A percentile compares a stretch with the other conserved stretches of the same genome.
Conservation (phyloP, 2,113 vertebrate genomes). For the Odontesthes bonariensis region DNA sequence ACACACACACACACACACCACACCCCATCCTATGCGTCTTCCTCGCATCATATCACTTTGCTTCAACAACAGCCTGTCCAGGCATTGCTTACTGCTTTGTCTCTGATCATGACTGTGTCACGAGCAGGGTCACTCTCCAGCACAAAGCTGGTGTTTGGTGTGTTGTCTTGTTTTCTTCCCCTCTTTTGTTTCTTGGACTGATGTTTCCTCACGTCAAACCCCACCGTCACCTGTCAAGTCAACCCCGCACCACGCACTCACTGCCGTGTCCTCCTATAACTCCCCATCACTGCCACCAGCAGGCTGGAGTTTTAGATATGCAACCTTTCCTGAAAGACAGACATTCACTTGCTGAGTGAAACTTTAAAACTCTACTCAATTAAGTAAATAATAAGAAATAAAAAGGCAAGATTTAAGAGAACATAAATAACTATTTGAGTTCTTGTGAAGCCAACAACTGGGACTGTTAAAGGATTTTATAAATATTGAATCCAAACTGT, state of each 20-base stretch:
- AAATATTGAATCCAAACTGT: not conserved
- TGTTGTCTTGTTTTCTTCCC: conserved; percentile 28
- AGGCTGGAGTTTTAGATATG: conserved; percentile 60
- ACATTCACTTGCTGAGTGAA: not conserved
- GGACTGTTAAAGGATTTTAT: not conserved
- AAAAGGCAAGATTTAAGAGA: not conserved
- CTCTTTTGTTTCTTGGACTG: conserved; percentile 22
- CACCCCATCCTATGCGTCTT: not conserved
- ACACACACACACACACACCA: not conserved
- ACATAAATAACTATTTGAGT: not conserved
- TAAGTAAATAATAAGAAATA: not conserved
- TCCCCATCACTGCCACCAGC: conserved; percentile 36
- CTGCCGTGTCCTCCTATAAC: conserved; percentile 38
- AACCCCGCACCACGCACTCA: conserved; percentile 39
- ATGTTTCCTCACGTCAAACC: conserved; percentile 50
- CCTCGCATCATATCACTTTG: conserved; percentile 52
- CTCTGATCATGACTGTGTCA: conserved; percentile 53
- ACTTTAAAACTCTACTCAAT: not conserved
- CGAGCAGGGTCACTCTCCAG: conserved; percentile 56
- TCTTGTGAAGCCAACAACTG: not conserved
- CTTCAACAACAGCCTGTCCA: conserved; percentile 43
- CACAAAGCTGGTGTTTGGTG: conserved; percentile 62
- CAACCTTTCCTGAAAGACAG: conserved; percentile 43
- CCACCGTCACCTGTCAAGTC: conserved; percentile 56
- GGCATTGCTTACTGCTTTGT: conserved; percentile 20